Evolutionary conservation across 2,888 invertebrate species (phyloP), one percentile per base, ranked within the genome.

Genomic region (Chymomyza caudatula): DNA sequence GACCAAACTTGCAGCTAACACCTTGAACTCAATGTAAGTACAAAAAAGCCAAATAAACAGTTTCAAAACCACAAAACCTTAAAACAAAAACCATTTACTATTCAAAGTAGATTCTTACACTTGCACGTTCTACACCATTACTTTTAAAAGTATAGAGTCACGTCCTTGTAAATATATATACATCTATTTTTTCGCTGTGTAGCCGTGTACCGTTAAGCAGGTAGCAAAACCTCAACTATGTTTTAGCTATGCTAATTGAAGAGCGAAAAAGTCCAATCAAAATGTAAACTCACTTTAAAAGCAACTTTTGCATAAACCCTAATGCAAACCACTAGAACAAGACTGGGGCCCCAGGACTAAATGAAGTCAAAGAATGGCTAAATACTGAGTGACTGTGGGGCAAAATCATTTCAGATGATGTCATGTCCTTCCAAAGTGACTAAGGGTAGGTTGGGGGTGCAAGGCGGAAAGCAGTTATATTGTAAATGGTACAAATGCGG

Each of bases 281-380:
- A 47, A 47, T 47, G 19, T 17, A 17, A 47, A 47, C 47, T 47
- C 3, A 13, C 57, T 23, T 44, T 47, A 17, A 53, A 56, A 19
- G 13, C 53, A 13, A 37, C 6, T 29, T 43, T 44, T 51, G 51
- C 60, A 69, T 65, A 65, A 54, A 71, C 71, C 57, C 58, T 65
- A 65, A 65, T 15, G 47, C 1, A 17, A 15, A 57, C 47, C 22
- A 23, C 15, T n/a, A n/a, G n/a, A n/a, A 51, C 44, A 53, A 53
- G 25, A 17, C 52, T 29, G 52, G 51, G 52, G 22, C 47, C 1
- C 11, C 11, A 8, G 11, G 29, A 11, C 11, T 2, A 37, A 37
- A 37, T 37, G 11, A 37, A 37, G 29, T 37, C 29, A 13, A 37
- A 37, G 11, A 4, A 37, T 11, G 11, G 29, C 29, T 37, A 37